Evolutionary conservation across 2,113 vertebrate genomes (phyloP).

Genomic region (Jaculus jaculus): DNA sequence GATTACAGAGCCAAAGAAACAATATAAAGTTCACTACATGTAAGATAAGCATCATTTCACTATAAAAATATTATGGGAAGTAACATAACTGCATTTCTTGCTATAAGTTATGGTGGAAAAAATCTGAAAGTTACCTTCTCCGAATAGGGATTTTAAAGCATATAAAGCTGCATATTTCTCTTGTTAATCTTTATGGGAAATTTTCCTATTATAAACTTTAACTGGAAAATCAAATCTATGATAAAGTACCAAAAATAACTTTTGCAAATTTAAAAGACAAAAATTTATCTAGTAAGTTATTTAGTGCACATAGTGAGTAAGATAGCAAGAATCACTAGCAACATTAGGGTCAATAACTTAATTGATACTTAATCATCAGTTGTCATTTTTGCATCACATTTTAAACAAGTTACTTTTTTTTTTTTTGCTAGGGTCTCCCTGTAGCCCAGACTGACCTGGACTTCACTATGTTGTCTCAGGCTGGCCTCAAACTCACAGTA

Average conservation of each 20-base stretch:
- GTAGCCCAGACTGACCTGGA: no score
- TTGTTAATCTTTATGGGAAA: background rate
- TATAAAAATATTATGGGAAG: background rate
- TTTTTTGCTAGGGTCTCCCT: no score
- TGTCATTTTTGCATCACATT: background rate
- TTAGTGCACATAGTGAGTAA: background rate
- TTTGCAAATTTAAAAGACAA: constrained; percentile 2
- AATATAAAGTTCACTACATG: background rate
- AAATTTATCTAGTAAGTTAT: background rate
- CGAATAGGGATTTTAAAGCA: background rate
- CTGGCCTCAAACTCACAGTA: no score
- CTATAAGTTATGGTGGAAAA: background rate
- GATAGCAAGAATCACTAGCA: background rate
- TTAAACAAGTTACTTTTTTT: no score
- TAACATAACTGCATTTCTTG: background rate
- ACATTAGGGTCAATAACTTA: background rate
- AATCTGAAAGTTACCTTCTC: background rate
- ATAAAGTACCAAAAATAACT: background rate
- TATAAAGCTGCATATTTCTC: background rate
- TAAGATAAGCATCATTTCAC: background rate
- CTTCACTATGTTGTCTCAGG: no score
- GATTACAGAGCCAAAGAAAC: background rate
- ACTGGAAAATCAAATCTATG: background rate
- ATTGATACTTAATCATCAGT: background rate
- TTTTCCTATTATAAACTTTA: background rate